These are phyloP conservation scores for Amazona guildingii DNA, from an alignment of 2,113 vertebrate genomes.

Conservation along the genomic window DNA sequence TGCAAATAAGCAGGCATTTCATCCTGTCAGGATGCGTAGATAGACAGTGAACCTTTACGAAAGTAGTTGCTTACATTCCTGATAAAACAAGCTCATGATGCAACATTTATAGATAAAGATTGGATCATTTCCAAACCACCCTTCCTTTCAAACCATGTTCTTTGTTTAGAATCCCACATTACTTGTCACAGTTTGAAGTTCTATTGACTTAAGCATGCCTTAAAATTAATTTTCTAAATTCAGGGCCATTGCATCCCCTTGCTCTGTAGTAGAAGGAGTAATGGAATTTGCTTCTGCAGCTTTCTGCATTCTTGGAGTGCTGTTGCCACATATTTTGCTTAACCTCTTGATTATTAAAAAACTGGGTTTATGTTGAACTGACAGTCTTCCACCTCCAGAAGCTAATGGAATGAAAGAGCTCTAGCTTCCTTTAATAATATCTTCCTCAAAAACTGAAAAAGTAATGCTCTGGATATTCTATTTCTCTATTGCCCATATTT, in stretches of 20 bases:
- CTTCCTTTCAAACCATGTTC: not conserved
- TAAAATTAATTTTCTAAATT: not conserved
- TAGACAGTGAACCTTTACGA: not conserved
- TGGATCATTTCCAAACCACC: not conserved
- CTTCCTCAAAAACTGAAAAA: not conserved
- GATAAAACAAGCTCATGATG: not conserved
- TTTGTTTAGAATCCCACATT: not conserved
- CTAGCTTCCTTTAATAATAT: not conserved
- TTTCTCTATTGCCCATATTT: not conserved
- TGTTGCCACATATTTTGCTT: not conserved
- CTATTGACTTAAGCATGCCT: not conserved
- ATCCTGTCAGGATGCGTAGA: not conserved
- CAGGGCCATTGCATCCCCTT: not conserved
- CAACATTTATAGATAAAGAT: not conserved
- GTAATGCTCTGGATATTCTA: not conserved
- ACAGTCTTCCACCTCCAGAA: not conserved
- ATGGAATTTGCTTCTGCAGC: not conserved
- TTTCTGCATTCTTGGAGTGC: not conserved
- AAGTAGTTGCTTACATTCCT: not conserved
- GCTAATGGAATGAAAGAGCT: not conserved
- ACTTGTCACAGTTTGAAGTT: not conserved
- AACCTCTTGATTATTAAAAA: not conserved
- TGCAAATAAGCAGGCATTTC: not conserved
- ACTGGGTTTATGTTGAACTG: accelerated
- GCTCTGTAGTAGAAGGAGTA: not conserved